Conservation (phyloP, 2,888 invertebrate genomes). For the Argyresthia albistria region DNA sequence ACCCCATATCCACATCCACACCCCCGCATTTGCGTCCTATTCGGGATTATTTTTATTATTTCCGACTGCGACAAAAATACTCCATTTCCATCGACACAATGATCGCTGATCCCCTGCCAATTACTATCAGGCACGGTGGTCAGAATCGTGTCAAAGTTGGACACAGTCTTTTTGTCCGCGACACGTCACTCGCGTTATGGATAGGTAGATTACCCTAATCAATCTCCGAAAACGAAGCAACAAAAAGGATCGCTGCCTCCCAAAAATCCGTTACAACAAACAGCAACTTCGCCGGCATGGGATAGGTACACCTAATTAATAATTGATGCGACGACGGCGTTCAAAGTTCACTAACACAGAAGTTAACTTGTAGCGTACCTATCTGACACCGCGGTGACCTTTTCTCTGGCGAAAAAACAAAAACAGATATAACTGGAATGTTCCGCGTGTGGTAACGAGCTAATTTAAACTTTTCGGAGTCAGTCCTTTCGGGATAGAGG, state of each 20-base stretch:
- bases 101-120: constrained; percentile 61
- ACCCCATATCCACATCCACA: constrained; percentile 15
- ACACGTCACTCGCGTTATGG: constrained; percentile 23
- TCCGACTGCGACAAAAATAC: constrained; percentile 45
- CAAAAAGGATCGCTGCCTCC: constrained; percentile 2
- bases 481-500: constrained; percentile 17
- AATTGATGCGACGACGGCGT: constrained; percentile 46
- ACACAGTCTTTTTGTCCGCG: constrained; percentile 39
- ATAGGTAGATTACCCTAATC: constrained; percentile 25
- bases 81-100: constrained; percentile 43
- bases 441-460: constrained; percentile 66
- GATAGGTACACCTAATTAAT: constrained; percentile 32
- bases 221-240: constrained; percentile 18
- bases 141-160: constrained; percentile 51
- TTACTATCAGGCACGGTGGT: constrained; percentile 65
- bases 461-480: constrained; percentile 69
- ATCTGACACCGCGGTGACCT: constrained; percentile 31
- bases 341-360: constrained; percentile 45
- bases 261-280: background rate
- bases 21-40: constrained; percentile 48
- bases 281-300: background rate
- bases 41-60: constrained; percentile 55
- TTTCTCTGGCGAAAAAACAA: constrained; percentile 60
- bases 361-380: constrained; percentile 27
- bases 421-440: constrained; percentile 50